Evolutionary conservation across 2,113 vertebrate genomes (phyloP).

Genomic region (Steatornis caripensis): DNA sequence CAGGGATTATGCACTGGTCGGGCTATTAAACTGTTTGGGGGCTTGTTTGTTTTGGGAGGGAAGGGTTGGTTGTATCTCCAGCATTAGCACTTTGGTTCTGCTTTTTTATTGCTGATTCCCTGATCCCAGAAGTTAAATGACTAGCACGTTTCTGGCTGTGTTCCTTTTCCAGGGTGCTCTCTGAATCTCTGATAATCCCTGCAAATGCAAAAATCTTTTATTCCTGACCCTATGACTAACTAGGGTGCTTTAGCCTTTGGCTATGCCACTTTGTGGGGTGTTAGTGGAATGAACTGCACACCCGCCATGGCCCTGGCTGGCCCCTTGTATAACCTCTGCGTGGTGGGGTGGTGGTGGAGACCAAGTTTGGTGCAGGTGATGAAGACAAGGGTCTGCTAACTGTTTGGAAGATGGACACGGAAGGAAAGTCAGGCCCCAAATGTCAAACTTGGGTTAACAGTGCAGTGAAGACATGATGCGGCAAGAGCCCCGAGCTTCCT

Average conservation of each 20-base stretch:
- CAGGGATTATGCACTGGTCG: neutral
- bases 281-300: neutral
- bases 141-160: neutral
- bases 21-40: neutral
- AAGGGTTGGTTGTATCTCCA: neutral
- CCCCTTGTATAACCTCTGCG: accelerated
- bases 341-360: neutral
- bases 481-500: neutral
- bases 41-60: neutral
- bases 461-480: neutral
- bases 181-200: neutral
- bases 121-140: neutral
- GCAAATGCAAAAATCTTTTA: neutral
- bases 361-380: accelerated
- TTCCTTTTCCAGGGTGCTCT: neutral
- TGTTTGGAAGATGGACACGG: no score
- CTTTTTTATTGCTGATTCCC: neutral
- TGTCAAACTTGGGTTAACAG: neutral
- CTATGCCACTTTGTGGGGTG: neutral
- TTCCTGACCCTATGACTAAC: neutral
- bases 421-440: neutral
- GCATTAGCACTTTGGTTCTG: neutral
- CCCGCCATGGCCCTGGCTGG: neutral
- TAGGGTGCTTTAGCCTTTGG: neutral
- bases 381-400: neutral